These are phyloP conservation scores for Blennius ocellaris DNA, from an alignment of 2,113 vertebrate species.

Conservation along the genomic window DNA sequence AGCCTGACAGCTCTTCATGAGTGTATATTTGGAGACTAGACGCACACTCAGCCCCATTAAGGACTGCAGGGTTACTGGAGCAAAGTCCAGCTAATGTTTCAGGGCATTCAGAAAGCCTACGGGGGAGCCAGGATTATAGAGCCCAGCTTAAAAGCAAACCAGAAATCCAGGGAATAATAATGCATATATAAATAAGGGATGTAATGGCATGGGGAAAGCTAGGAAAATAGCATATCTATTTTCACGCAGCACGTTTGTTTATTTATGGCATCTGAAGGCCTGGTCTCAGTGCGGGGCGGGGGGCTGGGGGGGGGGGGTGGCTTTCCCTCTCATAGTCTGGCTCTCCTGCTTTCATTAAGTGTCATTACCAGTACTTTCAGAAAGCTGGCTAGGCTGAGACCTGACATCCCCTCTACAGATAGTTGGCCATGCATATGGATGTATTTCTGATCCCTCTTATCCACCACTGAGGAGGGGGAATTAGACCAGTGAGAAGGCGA, in stretches of 20 bases:
- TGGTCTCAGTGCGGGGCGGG: constrained; percentile 35
- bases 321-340: constrained; percentile 53
- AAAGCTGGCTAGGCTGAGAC: constrained; percentile 73
- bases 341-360: constrained; percentile 81
- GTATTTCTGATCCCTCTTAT: constrained; percentile 79
- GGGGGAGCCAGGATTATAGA: constrained; percentile 45
- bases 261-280: constrained; percentile 72
- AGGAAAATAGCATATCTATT: constrained; percentile 62
- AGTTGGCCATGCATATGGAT: constrained; percentile 79
- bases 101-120: constrained; percentile 62
- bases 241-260: constrained; percentile 72
- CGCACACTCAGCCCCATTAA: constrained; percentile 55
- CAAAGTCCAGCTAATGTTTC: constrained; percentile 69
- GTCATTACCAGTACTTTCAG: constrained; percentile 81
- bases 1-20: constrained; percentile 18
- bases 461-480: constrained; percentile 75
- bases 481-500: constrained; percentile 64
- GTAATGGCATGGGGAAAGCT: constrained; percentile 53
- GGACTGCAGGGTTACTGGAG: constrained; percentile 44
- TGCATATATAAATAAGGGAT: constrained; percentile 71
- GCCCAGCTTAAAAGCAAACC: constrained; percentile 55
- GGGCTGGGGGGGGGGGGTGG: constrained; percentile 34
- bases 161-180: constrained; percentile 59
- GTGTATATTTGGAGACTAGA: constrained; percentile 31
- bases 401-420: constrained; percentile 75